Evolutionary conservation across 1,140 invertebrate genomes (phyloP).

Genomic region (Caligus rogercresseyi): DNA sequence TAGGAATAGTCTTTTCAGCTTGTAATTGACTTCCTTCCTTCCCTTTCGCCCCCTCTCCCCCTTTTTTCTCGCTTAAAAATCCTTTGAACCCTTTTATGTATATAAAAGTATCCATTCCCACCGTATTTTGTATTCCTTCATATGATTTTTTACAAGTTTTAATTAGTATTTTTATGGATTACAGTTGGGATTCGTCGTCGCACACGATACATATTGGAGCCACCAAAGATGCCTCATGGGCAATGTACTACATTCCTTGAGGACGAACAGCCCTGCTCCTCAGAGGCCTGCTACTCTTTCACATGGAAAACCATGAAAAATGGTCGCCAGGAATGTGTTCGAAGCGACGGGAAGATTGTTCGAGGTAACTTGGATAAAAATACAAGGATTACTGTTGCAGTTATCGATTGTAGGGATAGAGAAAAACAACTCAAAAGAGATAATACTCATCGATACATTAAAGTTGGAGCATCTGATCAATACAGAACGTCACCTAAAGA

Average conservation of each 20-base stretch:
- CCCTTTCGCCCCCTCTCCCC: not conserved
- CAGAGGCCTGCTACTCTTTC: conserved; percentile 32
- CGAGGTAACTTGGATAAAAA: conserved; percentile 28
- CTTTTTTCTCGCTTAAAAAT: not conserved
- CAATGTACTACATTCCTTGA: conserved; percentile 31
- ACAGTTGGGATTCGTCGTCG: conserved; percentile 31
- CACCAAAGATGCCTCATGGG: conserved; percentile 27
- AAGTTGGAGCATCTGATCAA: too few species aligned
- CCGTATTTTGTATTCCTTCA: not conserved
- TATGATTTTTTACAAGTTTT: not conserved
- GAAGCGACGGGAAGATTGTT: conserved; percentile 33
- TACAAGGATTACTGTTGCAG: not conserved
- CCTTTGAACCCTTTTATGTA: conserved; percentile 17
- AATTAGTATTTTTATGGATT: not conserved
- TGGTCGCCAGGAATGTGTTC: conserved; percentile 29
- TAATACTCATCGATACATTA: too few species aligned
- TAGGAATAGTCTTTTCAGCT: too few species aligned
- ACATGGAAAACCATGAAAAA: conserved; percentile 29
- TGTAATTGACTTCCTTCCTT: not conserved
- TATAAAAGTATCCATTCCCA: too few species aligned
- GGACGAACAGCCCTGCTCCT: conserved; percentile 33
- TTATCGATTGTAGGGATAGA: too few species aligned
- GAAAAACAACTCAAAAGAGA: too few species aligned
- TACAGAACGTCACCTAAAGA: too few species aligned
- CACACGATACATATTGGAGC: conserved; percentile 31